Base-by-base conservation (phyloP, 2,797 vertebrate species). In the Paedocypris micromegethes region DNA sequence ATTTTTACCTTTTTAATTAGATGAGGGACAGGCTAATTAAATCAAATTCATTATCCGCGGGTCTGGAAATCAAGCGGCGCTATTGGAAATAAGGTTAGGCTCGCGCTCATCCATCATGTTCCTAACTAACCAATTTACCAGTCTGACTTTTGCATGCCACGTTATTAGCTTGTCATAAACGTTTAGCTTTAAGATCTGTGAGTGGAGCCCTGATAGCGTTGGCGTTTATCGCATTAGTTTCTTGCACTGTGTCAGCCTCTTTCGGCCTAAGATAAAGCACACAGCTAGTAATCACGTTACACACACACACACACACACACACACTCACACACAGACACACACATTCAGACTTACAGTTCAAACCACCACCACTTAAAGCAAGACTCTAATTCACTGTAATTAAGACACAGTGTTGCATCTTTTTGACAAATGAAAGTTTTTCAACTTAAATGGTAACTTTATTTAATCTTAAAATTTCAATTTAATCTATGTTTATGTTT, bases 111-210 rank as follows among this genome's bases (percentile, higher is more conserved):
- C 95, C 95, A 98, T 98, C 96, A 98, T 88, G 88, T 87, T 72
- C 90, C 90, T 98, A 98, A 98, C 93, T 96, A 98, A 98, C 92
- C 94, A 94, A 94, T 98, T 97, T 98, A 92, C 91, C 88, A 91
- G 86, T 91, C 91, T 90, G 92, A 89, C 90, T 89, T 94, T 94
- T 93, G 92, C 92, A 92, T 93, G 89, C 88, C 85, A 89, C 90
- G 86, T 98, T 98, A 98, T 98, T 98, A 95, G 92, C 94, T 98
- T 98, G 96, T 98, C 96, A 98, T 98, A 98, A 98, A 92, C 90
- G 90, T 90, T 98, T 98, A 97, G 92, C 88, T 91, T 89, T 90
- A 92, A 93, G 91, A 90, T 92, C 89, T 87, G 81, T 77, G 88
- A 90, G 88, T 87, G 91, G 87, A 89, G 87, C 85, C 80, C 82